Evolutionary conservation across 2,888 invertebrate genomes (phyloP).

Genomic region (Sinhomidia bicolor): DNA sequence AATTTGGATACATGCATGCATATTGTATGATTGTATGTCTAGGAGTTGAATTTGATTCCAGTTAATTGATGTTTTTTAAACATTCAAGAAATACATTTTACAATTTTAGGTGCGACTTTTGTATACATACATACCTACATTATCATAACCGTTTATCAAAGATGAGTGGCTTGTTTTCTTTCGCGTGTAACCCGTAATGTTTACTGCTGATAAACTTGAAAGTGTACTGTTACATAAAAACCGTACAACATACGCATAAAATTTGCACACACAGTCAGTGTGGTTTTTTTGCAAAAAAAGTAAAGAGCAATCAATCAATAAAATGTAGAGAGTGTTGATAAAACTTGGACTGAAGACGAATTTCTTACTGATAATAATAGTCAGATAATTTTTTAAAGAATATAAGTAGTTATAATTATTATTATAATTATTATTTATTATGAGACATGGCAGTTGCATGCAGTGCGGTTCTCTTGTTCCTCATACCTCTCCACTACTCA

Average conservation of each 20-base stretch:
- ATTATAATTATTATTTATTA: background rate
- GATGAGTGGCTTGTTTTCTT: no score
- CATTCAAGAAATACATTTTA: background rate
- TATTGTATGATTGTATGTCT: no score
- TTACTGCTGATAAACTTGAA: background rate
- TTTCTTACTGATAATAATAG: conserved; percentile 11
- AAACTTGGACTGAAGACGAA: conserved; percentile 43
- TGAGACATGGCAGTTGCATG: background rate
- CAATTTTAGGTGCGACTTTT: no score
- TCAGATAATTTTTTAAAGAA: no score
- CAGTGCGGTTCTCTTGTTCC: no score
- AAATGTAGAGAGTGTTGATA: background rate
- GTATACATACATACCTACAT: no score
- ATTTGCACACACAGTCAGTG: background rate
- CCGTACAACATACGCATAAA: background rate
- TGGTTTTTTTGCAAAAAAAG: background rate
- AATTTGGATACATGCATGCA: no score
- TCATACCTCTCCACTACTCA: no score
- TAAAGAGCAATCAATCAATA: background rate
- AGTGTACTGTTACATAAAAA: background rate
- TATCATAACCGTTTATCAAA: no score
- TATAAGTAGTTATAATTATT: background rate
- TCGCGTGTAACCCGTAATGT: background rate
- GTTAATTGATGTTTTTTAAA: background rate
- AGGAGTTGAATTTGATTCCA: background rate